phyloP scores from a whole-genome alignment of 2,888 invertebrate genomes.

The Cephus sareptanus region DNA sequence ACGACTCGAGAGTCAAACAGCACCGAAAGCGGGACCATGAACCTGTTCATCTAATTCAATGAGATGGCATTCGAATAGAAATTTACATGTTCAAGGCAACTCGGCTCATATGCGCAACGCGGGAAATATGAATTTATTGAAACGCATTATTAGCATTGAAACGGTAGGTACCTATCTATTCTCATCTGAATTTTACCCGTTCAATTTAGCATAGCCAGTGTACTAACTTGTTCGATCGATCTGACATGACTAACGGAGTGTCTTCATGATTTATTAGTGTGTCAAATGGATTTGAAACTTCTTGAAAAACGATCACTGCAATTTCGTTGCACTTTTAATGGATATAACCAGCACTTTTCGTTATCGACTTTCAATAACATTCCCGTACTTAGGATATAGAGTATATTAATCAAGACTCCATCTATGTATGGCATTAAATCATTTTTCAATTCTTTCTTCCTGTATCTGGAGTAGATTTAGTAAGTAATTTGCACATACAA shows the following conservation, averaged over 20 bases:
- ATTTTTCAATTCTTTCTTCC: not conserved
- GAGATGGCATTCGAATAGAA: conserved; percentile 29
- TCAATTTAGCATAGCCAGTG: not conserved
- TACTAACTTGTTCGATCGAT: not conserved
- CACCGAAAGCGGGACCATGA: not conserved
- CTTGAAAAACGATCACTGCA: not conserved
- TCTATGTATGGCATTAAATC: not conserved
- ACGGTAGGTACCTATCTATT: not conserved
- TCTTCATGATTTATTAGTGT: not conserved
- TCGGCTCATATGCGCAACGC: not conserved
- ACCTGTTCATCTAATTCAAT: not conserved
- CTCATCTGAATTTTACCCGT: not conserved
- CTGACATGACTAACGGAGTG: not conserved
- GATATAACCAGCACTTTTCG: not conserved
- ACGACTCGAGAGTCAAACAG: not conserved
- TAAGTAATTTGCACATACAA: not conserved
- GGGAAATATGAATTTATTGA: not conserved
- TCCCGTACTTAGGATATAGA: not conserved
- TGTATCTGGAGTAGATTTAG: not conserved
- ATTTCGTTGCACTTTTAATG: not conserved
- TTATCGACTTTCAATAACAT: not conserved
- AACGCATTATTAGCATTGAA: not conserved
- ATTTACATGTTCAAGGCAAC: conserved; percentile 45
- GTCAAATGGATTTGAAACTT: not conserved
- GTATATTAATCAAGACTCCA: not conserved